phyloP scores from a whole-genome alignment of 2,888 invertebrate species.

The Drosophila picticornis region DNA sequence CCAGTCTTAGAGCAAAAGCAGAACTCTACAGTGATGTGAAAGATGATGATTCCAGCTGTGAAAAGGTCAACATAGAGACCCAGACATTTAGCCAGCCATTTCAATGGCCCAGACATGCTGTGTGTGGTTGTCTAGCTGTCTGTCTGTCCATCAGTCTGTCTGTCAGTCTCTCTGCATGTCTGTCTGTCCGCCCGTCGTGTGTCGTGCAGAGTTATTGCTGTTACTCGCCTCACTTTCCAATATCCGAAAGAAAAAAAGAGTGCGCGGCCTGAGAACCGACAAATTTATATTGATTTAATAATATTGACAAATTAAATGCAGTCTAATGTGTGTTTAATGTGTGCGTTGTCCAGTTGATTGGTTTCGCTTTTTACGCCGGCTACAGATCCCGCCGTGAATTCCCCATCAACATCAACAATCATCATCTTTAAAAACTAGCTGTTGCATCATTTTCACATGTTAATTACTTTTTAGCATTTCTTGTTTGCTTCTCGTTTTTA shows the following conservation, averaged over 20 bases:
- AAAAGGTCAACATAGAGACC: constrained; percentile 73
- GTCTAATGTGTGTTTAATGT: constrained; percentile 78
- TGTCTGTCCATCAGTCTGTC: constrained; percentile 7
- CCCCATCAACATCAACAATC: not conserved
- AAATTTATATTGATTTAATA: too few species aligned
- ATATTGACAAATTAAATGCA: constrained; percentile 81
- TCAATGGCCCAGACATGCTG: constrained; percentile 41
- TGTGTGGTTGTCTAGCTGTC: constrained; percentile 35
- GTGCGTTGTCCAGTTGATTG: constrained; percentile 39
- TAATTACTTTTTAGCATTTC: constrained; percentile 30
- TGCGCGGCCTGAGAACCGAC: constrained; percentile 71
- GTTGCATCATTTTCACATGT: constrained; percentile 42
- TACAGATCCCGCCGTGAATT: constrained; percentile 12
- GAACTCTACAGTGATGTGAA: constrained; percentile 65
- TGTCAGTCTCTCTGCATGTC: constrained; percentile 14
- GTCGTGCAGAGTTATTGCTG: constrained; percentile 72
- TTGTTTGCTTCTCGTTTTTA: constrained; percentile 6
- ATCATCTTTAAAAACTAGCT: constrained; percentile 6
- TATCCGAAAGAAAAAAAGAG: constrained; percentile 73
- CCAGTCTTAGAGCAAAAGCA: constrained; percentile 41
- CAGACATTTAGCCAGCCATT: constrained; percentile 59
- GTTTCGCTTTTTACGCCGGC: constrained; percentile 22
- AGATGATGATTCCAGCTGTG: constrained; percentile 74
- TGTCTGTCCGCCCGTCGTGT: constrained; percentile 38
- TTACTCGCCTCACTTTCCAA: constrained; percentile 72